Evolutionary conservation across 1,140 invertebrate species (phyloP).

Genomic region (Gerris buenoi): DNA sequence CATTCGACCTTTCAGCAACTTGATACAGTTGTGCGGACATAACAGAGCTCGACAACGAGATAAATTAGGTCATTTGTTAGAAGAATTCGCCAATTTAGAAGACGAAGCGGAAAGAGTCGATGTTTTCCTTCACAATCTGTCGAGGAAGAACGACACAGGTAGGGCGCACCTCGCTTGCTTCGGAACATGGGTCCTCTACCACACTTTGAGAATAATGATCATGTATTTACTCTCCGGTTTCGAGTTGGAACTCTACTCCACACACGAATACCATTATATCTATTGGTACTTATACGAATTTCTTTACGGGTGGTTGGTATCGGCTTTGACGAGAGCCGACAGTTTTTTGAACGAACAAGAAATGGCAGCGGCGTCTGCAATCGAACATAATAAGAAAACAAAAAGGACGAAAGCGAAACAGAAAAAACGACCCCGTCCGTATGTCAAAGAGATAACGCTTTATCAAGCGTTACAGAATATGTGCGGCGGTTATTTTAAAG

Average conservation of each 20-base stretch:
- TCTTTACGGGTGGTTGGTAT: constrained; percentile 83
- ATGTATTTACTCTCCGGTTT: constrained; percentile 87
- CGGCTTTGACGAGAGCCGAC: constrained; percentile 76
- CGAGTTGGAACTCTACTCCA: constrained; percentile 85
- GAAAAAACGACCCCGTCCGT: constrained; percentile 57
- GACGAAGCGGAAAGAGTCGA: constrained; percentile 91
- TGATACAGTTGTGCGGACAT: constrained; percentile 85
- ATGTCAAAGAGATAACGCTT: constrained; percentile 65
- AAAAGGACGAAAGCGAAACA: constrained; percentile 34
- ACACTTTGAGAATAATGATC: constrained; percentile 90
- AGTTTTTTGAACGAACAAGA: constrained; percentile 67
- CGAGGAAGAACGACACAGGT: constrained; percentile 47
- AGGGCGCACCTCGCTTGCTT: constrained; percentile 71
- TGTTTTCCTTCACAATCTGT: constrained; percentile 57
- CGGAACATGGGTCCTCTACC: constrained; percentile 90
- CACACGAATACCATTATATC: constrained; percentile 92
- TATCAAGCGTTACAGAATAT: constrained; percentile 84
- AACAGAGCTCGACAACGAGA: constrained; percentile 88
- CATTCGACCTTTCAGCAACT: constrained; percentile 66
- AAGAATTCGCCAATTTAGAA: constrained; percentile 80
- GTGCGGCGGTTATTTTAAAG: constrained; percentile 88
- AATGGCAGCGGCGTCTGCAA: constrained; percentile 24
- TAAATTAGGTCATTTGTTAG: constrained; percentile 74
- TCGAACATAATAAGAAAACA: constrained; percentile 28
- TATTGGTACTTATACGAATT: constrained; percentile 94